phyloP scores from a whole-genome alignment of 2,888 invertebrate genomes.

The Tetragnatha montana region DNA sequence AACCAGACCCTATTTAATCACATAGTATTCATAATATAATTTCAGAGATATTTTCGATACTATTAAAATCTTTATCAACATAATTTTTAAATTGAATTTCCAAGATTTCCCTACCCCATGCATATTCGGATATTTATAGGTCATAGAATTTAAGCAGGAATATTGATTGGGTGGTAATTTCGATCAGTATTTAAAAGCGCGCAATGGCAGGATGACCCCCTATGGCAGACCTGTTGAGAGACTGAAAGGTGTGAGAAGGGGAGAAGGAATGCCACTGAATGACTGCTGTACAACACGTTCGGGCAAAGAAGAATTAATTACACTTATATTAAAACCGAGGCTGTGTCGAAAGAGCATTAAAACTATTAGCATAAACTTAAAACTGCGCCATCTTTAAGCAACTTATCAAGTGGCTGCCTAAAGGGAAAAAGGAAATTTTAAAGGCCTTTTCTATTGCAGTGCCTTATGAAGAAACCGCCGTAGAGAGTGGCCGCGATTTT shows the following conservation, averaged over 20 bases:
- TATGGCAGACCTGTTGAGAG: neutral
- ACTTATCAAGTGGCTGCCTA: slow-evolving; percentile 57
- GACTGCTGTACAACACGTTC: slow-evolving; percentile 65
- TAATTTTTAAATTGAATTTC: too few species aligned
- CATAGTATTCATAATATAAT: too few species aligned
- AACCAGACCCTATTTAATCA: too few species aligned
- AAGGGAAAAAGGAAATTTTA: slow-evolving; percentile 43
- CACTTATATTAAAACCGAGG: slow-evolving; percentile 66
- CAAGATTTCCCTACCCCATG: too few species aligned
- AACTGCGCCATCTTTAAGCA: slow-evolving; percentile 56
- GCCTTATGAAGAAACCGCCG: slow-evolving; percentile 33
- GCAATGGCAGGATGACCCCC: slow-evolving; percentile 29
- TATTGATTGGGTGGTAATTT: too few species aligned
- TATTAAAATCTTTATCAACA: too few species aligned
- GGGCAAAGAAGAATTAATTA: slow-evolving; percentile 66
- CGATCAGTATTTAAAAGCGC: neutral
- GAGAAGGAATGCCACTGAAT: slow-evolving; percentile 53
- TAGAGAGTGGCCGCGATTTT: neutral
- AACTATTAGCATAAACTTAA: slow-evolving; percentile 69
- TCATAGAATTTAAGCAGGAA: too few species aligned
- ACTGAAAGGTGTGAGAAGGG: slow-evolving; percentile 31
- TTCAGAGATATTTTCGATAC: too few species aligned
- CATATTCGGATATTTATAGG: too few species aligned
- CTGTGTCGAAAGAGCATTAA: slow-evolving; percentile 61
- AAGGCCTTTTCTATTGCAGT: slow-evolving; percentile 43